These are phyloP conservation scores for Rhopalosiphum nymphaeae DNA, from an alignment of 2,888 invertebrate species.

Conservation along the genomic window DNA sequence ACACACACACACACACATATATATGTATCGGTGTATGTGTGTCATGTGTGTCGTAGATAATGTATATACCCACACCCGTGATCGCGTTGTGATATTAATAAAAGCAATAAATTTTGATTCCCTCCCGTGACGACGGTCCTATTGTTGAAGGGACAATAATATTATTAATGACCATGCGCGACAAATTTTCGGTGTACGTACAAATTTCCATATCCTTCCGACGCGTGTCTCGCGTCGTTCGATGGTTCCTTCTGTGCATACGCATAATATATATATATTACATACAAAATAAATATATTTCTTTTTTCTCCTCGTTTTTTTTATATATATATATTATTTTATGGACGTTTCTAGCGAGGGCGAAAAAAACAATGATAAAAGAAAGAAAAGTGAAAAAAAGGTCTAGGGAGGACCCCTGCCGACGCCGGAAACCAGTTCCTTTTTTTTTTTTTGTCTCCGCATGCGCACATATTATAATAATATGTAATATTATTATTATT, in stretches of 20 bases:
- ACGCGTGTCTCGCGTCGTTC: constrained; percentile 49
- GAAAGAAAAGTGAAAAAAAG: constrained; percentile 43
- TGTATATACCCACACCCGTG: background rate
- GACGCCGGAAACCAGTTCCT: constrained; percentile 62
- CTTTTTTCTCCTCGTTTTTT: background rate
- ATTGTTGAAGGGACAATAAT: constrained; percentile 59
- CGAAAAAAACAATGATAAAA: constrained; percentile 8
- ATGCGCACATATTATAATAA: constrained; percentile 3
- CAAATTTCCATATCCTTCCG: constrained; percentile 65
- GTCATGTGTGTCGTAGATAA: background rate
- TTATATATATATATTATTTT: constrained; percentile 24
- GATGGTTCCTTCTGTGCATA: constrained; percentile 7
- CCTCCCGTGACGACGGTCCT: constrained; percentile 47
- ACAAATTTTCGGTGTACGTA: constrained; percentile 64
- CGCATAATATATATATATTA: background rate
- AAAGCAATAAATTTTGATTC: constrained; percentile 58
- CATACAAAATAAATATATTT: background rate
- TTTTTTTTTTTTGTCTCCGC: constrained; percentile 27
- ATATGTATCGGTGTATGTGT: background rate
- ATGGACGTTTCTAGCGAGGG: background rate
- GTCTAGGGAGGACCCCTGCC: constrained; percentile 19
- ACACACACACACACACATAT: too few species aligned
- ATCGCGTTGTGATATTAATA: constrained; percentile 40
- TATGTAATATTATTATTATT: background rate
- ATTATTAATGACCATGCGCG: constrained; percentile 64